A percentile compares a stretch with the other conserved stretches of the same genome.
phyloP scores from a whole-genome alignment of 2,797 vertebrate genomes.

The Linurgus olivaceus region DNA sequence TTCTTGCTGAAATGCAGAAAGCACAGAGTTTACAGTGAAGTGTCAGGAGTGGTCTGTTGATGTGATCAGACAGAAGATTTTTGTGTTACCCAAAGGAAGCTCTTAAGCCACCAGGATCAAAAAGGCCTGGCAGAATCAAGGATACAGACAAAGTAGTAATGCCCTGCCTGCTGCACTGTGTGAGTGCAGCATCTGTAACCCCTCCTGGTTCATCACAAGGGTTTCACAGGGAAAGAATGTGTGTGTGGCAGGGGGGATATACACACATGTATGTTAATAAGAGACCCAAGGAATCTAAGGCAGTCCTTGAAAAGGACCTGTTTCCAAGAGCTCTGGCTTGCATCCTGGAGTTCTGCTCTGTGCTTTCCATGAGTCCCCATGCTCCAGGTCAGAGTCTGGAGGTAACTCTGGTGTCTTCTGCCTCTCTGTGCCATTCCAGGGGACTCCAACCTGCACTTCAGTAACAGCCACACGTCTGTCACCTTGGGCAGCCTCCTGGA shows the following conservation, averaged over 20 bases:
- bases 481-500: conserved; percentile 92
- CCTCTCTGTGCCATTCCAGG: conserved; percentile 72
- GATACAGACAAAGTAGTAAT: background rate
- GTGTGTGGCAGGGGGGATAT: rapidly evolving
- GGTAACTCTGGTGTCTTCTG: background rate
- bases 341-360: background rate
- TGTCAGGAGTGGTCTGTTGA: background rate
- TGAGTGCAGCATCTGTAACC: background rate
- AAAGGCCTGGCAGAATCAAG: background rate
- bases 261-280: background rate
- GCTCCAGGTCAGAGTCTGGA: background rate
- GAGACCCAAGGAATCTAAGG: background rate
- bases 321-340: background rate
- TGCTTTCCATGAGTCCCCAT: background rate
- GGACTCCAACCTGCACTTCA: conserved; percentile 84
- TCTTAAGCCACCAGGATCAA: background rate
- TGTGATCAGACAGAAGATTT: background rate
- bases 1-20: background rate
- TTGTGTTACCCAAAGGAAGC: background rate
- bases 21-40: background rate
- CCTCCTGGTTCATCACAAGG: background rate
- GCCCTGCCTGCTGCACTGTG: background rate
- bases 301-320: background rate
- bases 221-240: background rate
- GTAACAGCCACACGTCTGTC: conserved; percentile 79